Base-by-base conservation (phyloP, 2,113 vertebrate genomes). In the Merops nubicus region DNA sequence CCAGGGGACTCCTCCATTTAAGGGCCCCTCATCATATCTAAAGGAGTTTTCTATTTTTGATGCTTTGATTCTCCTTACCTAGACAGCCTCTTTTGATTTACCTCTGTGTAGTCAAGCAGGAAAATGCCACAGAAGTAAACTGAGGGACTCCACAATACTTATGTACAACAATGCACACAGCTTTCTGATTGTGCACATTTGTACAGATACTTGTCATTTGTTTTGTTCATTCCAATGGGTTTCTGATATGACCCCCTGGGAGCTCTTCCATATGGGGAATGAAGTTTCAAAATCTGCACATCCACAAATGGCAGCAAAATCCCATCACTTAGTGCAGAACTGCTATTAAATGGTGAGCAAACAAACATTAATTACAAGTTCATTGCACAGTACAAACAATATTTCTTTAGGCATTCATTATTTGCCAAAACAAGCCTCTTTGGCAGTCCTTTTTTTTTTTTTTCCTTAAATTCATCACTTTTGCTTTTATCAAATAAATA, bases 281-380 rank as follows among this genome's bases (percentile, higher is more conserved):
- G 21, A 82, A 57, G 62, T 76, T 95, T 83, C 67, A 57, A 53
- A 92, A 89, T 95, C 62, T 73, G 54, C 67, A 50, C 22, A 63
- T 78, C 74, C 85, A 83, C 69, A 89, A 96, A 87, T 73, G 65
- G 47, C 75, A 91, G 67, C 65, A 94, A 89, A 92, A 92, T 94
- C 84, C 67, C 89, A 79, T 96, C 50, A 54, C 67, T 92, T 88
- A 74, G 31, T 78, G 73, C 53, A 76, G 74, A 94, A 56, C 59
- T 2, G 3, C 87, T 80, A 83, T 92, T 85, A 93, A 85, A 86
- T 48, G 33, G 59, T 64, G 79, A 96, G 94, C 77, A 95, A 97
- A 96, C 94, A 95, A 96, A 86, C 88, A 91, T 88, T 94, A 95
- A 85, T 96, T 97, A 93, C 34, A 88, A 84, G 47, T 91, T 93